Conservation (phyloP, 2,888 invertebrate genomes). For the Drosophila subsilvestris region DNA sequence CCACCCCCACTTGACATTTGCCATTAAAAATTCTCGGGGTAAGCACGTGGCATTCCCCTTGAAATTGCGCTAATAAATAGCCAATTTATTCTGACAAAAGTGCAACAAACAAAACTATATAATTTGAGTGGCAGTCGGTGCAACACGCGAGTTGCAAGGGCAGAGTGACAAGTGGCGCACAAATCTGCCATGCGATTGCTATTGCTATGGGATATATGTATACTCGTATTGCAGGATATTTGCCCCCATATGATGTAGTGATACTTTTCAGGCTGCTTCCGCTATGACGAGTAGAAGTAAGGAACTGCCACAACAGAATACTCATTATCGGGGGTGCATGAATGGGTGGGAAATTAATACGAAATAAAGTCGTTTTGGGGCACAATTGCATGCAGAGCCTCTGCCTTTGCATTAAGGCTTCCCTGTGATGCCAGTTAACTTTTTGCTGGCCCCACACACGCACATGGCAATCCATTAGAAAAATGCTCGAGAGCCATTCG, state of each 20-base stretch:
- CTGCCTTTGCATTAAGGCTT: too few species aligned
- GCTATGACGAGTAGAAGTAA: too few species aligned
- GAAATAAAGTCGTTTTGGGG: constrained; percentile 38
- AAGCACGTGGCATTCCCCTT: not conserved
- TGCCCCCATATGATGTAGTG: not conserved
- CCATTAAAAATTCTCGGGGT: not conserved
- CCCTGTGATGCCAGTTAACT: constrained; percentile 57
- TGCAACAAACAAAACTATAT: constrained; percentile 68
- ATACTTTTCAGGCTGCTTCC: not conserved
- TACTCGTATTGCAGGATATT: not conserved
- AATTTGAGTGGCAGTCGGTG: constrained; percentile 46
- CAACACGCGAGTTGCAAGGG: constrained; percentile 33
- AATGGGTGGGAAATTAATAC: constrained; percentile 9
- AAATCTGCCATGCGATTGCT: constrained; percentile 42
- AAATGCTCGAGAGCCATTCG: constrained; percentile 33
- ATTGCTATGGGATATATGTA: not conserved
- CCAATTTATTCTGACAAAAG: constrained; percentile 61
- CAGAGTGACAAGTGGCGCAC: constrained; percentile 49
- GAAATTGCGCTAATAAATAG: constrained; percentile 50
- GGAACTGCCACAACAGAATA: too few species aligned
- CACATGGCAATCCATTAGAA: constrained; percentile 27
- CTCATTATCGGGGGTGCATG: too few species aligned
- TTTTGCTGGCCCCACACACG: constrained; percentile 43
- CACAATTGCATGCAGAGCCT: too few species aligned
- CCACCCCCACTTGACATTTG: constrained; percentile 3